Evolutionary conservation across 2,888 invertebrate species (phyloP).

Genomic region (Callosobruchus maculatus): DNA sequence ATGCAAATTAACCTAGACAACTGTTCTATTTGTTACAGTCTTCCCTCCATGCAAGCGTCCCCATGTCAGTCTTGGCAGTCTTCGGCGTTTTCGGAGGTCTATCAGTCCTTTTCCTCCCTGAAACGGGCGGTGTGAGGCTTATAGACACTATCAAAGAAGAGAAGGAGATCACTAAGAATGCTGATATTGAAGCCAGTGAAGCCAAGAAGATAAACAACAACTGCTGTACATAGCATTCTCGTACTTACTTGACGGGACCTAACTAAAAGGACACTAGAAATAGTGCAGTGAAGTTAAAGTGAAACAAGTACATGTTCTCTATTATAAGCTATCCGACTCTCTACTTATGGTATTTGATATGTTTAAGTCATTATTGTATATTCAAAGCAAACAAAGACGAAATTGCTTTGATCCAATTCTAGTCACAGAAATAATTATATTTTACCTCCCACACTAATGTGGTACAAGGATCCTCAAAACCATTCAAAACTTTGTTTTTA

Average conservation of each 20-base stretch:
- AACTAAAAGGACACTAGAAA: not conserved
- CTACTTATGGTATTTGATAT: no score
- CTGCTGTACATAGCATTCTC: conserved; percentile 12
- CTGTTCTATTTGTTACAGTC: conserved; percentile 55
- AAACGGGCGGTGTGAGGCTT: conserved; percentile 61
- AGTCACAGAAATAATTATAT: no score
- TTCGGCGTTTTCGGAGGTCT: conserved; percentile 69
- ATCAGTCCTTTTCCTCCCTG: conserved; percentile 71
- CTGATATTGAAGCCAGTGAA: conserved; percentile 14
- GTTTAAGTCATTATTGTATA: no score
- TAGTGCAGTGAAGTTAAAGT: not conserved
- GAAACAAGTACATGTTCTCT: no score
- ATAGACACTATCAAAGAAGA: conserved; percentile 41
- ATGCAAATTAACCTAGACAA: no score
- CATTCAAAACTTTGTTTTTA: no score
- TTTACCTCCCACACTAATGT: no score
- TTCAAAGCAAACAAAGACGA: no score
- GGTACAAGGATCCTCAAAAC: no score
- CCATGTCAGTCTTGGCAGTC: conserved; percentile 68
- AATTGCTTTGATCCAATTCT: no score
- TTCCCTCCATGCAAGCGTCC: conserved; percentile 61
- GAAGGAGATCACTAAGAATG: conserved; percentile 11
- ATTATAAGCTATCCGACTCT: no score
- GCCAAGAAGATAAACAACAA: conserved; percentile 28
- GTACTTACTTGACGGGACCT: not conserved